phyloP scores from a whole-genome alignment of 2,113 vertebrate species.

The Leptobrachium ailaonicum region DNA sequence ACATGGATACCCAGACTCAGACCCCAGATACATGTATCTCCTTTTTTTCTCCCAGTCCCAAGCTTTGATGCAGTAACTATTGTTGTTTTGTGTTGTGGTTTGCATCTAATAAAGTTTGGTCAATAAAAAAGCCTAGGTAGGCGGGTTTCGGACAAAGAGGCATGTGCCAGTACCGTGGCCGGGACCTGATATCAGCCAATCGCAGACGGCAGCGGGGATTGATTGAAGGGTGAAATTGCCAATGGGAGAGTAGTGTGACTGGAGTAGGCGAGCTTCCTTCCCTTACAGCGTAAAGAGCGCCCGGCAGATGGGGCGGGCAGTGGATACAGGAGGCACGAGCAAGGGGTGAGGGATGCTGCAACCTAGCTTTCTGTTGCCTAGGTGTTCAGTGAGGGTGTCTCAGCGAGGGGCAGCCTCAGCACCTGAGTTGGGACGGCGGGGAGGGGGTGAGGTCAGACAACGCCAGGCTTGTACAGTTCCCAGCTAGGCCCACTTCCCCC shows the following conservation, averaged over 20 bases:
- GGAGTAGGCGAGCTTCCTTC: constrained; percentile 29
- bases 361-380: neutral
- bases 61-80: too few relatives aligned
- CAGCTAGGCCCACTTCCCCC: too few relatives aligned
- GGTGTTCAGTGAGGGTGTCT: neutral
- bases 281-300: constrained; percentile 50
- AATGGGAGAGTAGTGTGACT: neutral
- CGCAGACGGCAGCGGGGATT: constrained; percentile 10
- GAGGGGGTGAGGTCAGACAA: neutral
- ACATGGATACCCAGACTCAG: too few relatives aligned
- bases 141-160: constrained; percentile 31
- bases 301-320: constrained; percentile 63
- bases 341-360: constrained; percentile 27
- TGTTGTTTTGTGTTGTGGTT: neutral
- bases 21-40: too few relatives aligned
- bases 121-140: constrained; percentile 6
- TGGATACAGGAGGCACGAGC: constrained; percentile 28
- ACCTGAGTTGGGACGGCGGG: constrained; percentile 14
- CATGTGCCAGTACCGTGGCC: neutral
- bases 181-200: constrained; percentile 44
- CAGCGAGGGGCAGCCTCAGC: constrained; percentile 29
- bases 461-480: neutral
- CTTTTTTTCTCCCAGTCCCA: too few relatives aligned
- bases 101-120: constrained; percentile 28
- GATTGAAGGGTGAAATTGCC: constrained; percentile 22